Evolutionary conservation across 1,140 invertebrate genomes (phyloP).

Genomic region (Bombus soroeensis): DNA sequence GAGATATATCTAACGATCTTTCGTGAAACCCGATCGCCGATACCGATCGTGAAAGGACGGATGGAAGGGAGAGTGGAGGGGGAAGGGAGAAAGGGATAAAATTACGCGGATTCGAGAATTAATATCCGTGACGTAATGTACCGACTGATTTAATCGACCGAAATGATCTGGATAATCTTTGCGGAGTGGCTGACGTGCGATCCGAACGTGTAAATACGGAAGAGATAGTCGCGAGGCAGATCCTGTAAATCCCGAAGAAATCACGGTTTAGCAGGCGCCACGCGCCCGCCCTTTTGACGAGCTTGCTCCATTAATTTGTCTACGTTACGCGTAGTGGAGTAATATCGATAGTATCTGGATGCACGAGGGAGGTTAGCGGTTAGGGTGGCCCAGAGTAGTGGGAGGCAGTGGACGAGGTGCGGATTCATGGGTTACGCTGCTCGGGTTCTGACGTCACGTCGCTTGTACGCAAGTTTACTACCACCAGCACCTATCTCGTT

Average conservation of each 20-base stretch:
- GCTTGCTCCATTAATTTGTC: slow-evolving; percentile 48
- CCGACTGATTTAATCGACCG: not conserved
- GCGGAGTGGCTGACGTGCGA: too few species aligned
- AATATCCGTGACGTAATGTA: not conserved
- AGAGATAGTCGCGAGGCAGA: not conserved
- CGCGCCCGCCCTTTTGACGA: slow-evolving; percentile 4
- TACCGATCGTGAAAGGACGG: too few species aligned
- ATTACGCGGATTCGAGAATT: not conserved
- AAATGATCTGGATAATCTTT: not conserved
- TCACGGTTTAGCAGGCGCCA: slow-evolving; percentile 8
- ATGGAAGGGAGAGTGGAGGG: too few species aligned
- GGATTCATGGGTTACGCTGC: slow-evolving; percentile 58
- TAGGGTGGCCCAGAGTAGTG: slow-evolving; percentile 20
- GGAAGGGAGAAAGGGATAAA: too few species aligned
- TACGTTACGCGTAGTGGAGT: slow-evolving; percentile 35
- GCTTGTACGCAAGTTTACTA: slow-evolving; percentile 56
- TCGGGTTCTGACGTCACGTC: slow-evolving; percentile 52
- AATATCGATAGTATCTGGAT: slow-evolving; percentile 51
- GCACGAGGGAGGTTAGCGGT: slow-evolving; percentile 38
- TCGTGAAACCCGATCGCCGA: not conserved
- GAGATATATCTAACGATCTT: not conserved
- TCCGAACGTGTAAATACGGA: not conserved
- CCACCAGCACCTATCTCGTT: not conserved
- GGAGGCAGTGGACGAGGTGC: slow-evolving; percentile 18
- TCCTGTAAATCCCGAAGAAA: slow-evolving; percentile 47